Evolutionary conservation across 2,113 vertebrate species (phyloP).

Genomic region (Gorsachius goisagi): DNA sequence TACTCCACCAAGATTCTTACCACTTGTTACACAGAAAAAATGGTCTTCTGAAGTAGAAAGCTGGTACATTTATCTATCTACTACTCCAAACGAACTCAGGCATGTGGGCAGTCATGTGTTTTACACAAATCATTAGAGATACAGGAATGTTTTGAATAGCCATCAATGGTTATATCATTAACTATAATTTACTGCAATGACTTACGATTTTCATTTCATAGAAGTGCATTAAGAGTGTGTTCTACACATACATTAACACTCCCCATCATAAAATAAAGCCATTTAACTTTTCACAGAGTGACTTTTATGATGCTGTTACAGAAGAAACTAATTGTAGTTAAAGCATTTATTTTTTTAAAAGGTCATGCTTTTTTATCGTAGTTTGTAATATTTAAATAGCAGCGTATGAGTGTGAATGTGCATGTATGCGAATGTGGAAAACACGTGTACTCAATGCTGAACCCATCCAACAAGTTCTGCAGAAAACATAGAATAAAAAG

Average conservation of each 20-base stretch:
- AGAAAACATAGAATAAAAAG: constrained; percentile 3
- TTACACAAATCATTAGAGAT: constrained; percentile 61
- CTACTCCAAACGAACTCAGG: not conserved
- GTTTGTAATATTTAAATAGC: constrained; percentile 28
- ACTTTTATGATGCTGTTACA: constrained; percentile 59
- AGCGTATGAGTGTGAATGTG: not conserved
- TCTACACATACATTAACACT: constrained; percentile 64
- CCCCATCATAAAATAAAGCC: constrained; percentile 52
- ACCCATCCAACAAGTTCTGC: not conserved
- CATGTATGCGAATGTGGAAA: not conserved
- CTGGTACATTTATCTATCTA: not conserved
- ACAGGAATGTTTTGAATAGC: constrained; percentile 54
- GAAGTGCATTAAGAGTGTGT: constrained; percentile 55
- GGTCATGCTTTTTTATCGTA: constrained; percentile 4
- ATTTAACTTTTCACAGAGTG: constrained; percentile 55
- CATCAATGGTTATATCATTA: constrained; percentile 53
- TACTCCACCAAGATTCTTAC: constrained; percentile 13
- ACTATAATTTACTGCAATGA: constrained; percentile 51
- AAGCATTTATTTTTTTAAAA: constrained; percentile 50
- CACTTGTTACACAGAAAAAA: not conserved
- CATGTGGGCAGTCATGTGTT: constrained; percentile 49
- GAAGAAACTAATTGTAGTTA: constrained; percentile 51
- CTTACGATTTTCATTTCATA: constrained; percentile 44
- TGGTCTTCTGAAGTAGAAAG: not conserved
- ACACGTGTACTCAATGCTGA: not conserved